Percentiles rank a stretch among this genome's conserved stretches.
These are phyloP conservation scores for Orbicella faveolata DNA, from an alignment of 64 coral and sea anemone species.

Conservation along the genomic window DNA sequence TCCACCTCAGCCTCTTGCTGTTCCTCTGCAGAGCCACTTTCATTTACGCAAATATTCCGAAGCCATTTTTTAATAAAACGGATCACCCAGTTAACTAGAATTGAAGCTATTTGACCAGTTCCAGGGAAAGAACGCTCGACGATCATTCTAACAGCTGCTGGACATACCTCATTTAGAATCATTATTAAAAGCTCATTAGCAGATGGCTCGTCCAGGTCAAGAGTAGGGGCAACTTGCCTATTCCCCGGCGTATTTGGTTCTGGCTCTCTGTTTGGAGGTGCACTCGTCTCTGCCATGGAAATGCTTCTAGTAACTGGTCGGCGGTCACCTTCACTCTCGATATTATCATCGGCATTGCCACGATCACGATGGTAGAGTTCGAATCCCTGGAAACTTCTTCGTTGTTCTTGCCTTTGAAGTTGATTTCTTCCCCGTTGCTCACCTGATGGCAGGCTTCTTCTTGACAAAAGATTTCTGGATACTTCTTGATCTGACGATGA, in stretches of 20 bases:
- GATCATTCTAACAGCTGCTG: neutral
- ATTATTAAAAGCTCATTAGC: neutral
- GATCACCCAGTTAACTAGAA: neutral
- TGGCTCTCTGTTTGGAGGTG: neutral
- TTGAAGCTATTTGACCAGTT: neutral
- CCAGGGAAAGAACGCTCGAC: neutral
- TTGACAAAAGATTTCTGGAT: neutral
- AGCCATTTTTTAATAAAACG: neutral
- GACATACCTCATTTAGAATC: neutral
- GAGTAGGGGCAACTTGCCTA: neutral
- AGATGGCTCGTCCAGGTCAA: constrained; percentile 1
- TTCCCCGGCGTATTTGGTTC: neutral
- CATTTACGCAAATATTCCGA: neutral
- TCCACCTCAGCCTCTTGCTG: neutral
- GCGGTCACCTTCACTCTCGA: neutral
- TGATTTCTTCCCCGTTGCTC: neutral
- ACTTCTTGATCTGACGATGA: neutral
- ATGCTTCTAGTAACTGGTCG: neutral
- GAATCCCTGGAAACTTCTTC: constrained; percentile 18
- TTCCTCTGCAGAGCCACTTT: neutral
- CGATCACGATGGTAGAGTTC: neutral
- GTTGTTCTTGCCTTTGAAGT: neutral
- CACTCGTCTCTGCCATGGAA: neutral
- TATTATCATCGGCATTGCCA: neutral
- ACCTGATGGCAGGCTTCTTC: neutral